A percentile compares a stretch with the other conserved stretches of the same genome.
Evolutionary conservation across 2,888 invertebrate genomes (phyloP).

Genomic region (Vanessa cardui): DNA sequence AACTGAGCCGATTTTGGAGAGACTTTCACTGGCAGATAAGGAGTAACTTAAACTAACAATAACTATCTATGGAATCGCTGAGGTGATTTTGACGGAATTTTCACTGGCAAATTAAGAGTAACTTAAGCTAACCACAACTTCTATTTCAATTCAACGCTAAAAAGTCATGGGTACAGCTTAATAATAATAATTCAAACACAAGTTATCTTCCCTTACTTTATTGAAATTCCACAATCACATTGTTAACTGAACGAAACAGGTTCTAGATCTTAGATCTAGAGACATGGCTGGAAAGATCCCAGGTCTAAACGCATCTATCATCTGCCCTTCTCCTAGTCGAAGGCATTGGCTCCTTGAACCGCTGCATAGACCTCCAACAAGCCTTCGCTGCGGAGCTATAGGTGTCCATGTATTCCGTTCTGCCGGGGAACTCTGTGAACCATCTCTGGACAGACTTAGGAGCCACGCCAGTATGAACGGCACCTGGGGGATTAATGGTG

Average conservation of each 20-base stretch:
- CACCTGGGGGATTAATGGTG: constrained; percentile 77
- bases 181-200: constrained; percentile 23
- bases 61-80: no score
- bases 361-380: constrained; percentile 84
- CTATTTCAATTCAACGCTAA: no score
- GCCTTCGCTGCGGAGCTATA: constrained; percentile 83
- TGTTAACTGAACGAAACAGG: background rate
- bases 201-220: constrained; percentile 44
- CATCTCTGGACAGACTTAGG: constrained; percentile 79
- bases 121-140: no score
- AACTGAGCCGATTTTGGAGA: no score
- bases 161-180: no score
- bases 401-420: constrained; percentile 85
- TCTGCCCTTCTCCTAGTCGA: constrained; percentile 84
- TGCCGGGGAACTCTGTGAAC: constrained; percentile 81
- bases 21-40: no score
- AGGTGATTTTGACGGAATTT: no score
- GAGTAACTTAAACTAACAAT: no score
- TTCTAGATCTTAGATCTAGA: no score
- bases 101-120: no score
- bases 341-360: constrained; percentile 84
- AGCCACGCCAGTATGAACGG: constrained; percentile 64
- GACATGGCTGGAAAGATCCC: constrained; percentile 14
- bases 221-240: constrained; percentile 29
- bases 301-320: constrained; percentile 71